Percentiles rank a stretch among this genome's conserved stretches.
Evolutionary conservation across 2,113 vertebrate genomes (phyloP).

Genomic region (Taurulus bubalis): DNA sequence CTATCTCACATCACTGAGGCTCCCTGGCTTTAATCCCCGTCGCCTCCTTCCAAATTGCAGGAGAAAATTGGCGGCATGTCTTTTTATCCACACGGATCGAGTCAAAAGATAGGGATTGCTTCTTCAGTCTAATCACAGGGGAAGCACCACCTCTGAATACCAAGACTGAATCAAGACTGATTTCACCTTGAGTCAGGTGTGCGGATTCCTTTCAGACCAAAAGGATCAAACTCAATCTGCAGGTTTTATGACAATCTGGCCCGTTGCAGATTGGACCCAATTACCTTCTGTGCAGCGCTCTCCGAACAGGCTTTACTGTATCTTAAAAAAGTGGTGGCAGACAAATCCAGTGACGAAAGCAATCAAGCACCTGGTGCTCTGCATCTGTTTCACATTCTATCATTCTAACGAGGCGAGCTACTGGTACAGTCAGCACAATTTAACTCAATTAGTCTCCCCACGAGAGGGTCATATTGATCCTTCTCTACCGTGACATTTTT

Average conservation of each 20-base stretch:
- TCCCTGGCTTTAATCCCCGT: slow-evolving; percentile 13
- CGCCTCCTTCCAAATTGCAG: neutral
- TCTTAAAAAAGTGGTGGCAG: slow-evolving; percentile 10
- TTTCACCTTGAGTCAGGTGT: neutral
- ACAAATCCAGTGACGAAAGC: slow-evolving; percentile 40
- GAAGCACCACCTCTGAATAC: neutral
- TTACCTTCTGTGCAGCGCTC: neutral
- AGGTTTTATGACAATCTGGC: neutral
- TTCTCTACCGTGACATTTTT: slow-evolving; percentile 24
- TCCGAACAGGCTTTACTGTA: neutral
- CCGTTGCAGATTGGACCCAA: neutral
- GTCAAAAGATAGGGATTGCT: slow-evolving; percentile 17
- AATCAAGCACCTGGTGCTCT: slow-evolving; percentile 10
- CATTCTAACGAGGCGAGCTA: slow-evolving; percentile 35
- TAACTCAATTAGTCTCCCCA: slow-evolving; percentile 39
- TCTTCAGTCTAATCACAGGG: neutral
- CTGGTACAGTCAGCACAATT: slow-evolving; percentile 59
- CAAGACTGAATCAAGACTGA: neutral
- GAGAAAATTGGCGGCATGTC: neutral
- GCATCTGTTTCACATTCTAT: slow-evolving; percentile 18
- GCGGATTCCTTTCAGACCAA: too few relatives aligned
- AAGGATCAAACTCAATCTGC: neutral
- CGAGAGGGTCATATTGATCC: slow-evolving; percentile 50
- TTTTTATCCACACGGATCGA: slow-evolving; percentile 8
- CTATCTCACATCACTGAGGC: slow-evolving; percentile 14